Base-by-base conservation (phyloP, 1,140 invertebrate species). In the Galleria mellonella region DNA sequence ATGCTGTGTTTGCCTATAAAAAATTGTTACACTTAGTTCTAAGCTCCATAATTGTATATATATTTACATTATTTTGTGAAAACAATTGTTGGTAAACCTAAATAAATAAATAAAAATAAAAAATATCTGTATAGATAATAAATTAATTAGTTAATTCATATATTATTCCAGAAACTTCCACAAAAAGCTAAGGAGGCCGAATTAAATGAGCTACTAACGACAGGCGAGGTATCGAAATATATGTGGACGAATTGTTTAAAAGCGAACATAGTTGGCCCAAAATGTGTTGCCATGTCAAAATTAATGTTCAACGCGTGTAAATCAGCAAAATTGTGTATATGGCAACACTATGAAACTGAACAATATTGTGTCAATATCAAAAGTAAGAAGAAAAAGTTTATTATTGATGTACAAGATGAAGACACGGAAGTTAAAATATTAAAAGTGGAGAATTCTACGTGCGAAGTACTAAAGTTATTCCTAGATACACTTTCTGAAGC, bases 241-340 rank as follows among this genome's bases (percentile, higher is more conserved):
- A 37, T 83, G 11, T 72, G 60, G 52, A 31, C 48, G 4, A 62
- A 75, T 36, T 72, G 63, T 43, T 44, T 85, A 0, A 82, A 79
- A 65, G 69, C 78, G 0, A 83, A 79, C 38, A 74, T 82, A 6
- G 55, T 77, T 0, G 78, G 58, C 1, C 60, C 67, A 0, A 85
- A 85, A 61, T 79, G 74, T 56, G 50, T 62, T 43, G 67, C 74
- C 33, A 43, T 83, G n/a, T 64, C 69, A 4, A 85, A 83, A 58
- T 36, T 66, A 33, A 72, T 72, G 33, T 67, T 61, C 29, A 51
- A 61, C 31, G 51, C 53, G 3, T 70, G 72, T 43, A 75, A 66
- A 55, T 74, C 68, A 32, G 43, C 77, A 4, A 64, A 56, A 40
- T 51, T 48, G 43, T 83, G 72, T 68, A 62, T 83, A 45, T 52